Evolutionary conservation across 1,140 invertebrate genomes (phyloP).

Genomic region (Drosophila novamexicana): DNA sequence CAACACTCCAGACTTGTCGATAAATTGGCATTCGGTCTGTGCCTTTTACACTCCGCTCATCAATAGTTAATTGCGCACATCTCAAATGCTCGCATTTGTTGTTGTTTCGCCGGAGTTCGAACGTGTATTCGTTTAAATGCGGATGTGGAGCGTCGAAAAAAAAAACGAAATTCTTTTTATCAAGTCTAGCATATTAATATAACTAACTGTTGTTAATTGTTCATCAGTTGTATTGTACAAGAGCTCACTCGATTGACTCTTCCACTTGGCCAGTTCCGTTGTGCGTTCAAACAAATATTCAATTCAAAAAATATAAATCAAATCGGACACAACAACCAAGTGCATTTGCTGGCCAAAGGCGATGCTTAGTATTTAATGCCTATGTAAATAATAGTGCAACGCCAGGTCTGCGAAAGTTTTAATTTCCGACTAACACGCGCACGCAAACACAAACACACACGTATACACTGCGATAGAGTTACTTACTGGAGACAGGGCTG

Average conservation of each 20-base stretch:
- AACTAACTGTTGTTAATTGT: constrained; percentile 42
- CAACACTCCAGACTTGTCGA: constrained; percentile 15
- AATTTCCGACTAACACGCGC: not conserved
- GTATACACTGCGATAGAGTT: not conserved
- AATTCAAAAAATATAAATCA: not conserved
- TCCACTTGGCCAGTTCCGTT: constrained; percentile 7
- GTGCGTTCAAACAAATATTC: constrained; percentile 2
- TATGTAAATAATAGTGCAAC: constrained; percentile 36
- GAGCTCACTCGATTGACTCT: constrained; percentile 12
- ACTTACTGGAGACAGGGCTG: constrained; percentile 26
- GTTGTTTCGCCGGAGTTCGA: constrained; percentile 45
- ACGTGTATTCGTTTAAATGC: constrained; percentile 45
- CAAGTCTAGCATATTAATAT: constrained; percentile 24
- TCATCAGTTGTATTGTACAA: constrained; percentile 25
- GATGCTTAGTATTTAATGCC: constrained; percentile 29
- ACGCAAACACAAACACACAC: constrained; percentile 2
- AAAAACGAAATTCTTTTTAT: constrained; percentile 10
- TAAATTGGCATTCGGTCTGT: not conserved
- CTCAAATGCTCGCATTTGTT: constrained; percentile 35
- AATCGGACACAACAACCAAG: constrained; percentile 6
- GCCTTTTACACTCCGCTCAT: not conserved
- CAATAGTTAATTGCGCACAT: constrained; percentile 4
- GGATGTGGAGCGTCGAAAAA: constrained; percentile 32
- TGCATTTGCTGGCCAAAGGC: constrained; percentile 24
- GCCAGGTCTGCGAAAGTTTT: constrained; percentile 6